Conservation (phyloP, 2,888 invertebrate genomes). For the Pseudococcus jackbeardsleyi region DNA sequence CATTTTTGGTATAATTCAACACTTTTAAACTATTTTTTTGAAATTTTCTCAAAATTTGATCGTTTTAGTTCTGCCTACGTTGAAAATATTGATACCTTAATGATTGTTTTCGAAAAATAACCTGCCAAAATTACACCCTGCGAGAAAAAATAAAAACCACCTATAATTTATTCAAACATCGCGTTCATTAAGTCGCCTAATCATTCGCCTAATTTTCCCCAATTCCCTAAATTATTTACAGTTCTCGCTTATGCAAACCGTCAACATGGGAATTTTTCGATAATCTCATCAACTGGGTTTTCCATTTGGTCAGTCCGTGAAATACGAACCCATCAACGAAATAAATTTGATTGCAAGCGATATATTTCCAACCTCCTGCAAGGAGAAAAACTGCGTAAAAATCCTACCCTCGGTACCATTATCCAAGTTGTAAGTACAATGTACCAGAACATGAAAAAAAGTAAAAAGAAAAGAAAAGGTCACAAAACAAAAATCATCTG, state of each 20-base stretch:
- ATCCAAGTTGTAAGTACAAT: not conserved
- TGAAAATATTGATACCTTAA: too few species aligned
- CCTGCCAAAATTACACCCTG: too few species aligned
- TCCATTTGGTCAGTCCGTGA: not conserved
- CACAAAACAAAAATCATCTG: conserved; percentile 28
- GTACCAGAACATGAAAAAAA: not conserved
- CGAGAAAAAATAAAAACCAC: too few species aligned
- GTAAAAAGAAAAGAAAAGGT: not conserved
- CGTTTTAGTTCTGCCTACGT: too few species aligned
- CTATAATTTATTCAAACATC: not conserved
- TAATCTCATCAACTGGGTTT: not conserved
- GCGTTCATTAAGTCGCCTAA: not conserved
- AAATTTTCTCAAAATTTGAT: too few species aligned
- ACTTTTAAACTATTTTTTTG: too few species aligned
- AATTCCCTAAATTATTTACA: not conserved
- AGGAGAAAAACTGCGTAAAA: not conserved
- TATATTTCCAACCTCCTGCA: not conserved
- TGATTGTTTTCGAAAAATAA: too few species aligned
- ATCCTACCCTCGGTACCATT: not conserved
- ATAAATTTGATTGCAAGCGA: not conserved
- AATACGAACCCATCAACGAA: not conserved
- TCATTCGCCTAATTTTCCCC: not conserved
- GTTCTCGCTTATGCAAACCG: not conserved
- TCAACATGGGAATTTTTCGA: not conserved
- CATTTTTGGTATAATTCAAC: too few species aligned